These are phyloP conservation scores for Hybos culiciformis DNA, from an alignment of 2,888 invertebrate species.

Conservation along the genomic window DNA sequence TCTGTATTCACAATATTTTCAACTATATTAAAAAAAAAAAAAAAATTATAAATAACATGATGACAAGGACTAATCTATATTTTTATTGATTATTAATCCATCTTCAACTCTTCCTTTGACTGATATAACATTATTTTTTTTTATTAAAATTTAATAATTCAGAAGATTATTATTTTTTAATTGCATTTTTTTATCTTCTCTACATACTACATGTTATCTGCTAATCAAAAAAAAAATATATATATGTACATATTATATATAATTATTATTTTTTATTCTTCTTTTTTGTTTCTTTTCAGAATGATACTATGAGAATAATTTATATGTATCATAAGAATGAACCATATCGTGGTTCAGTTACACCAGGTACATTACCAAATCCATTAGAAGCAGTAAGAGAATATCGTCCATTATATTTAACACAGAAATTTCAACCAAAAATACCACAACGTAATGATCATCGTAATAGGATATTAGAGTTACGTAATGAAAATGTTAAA, in stretches of 20 bases:
- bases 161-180: too few relatives aligned
- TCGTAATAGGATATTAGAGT: constrained; percentile 36
- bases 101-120: too few relatives aligned
- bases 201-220: too few relatives aligned
- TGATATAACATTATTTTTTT: too few relatives aligned
- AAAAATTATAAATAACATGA: too few relatives aligned
- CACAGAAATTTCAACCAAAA: constrained; percentile 41
- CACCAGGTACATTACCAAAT: constrained; percentile 40
- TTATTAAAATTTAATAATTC: too few relatives aligned
- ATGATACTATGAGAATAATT: constrained; percentile 47
- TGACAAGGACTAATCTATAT: too few relatives aligned
- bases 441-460: constrained; percentile 30
- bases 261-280: background rate
- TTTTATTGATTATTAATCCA: too few relatives aligned
- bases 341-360: constrained; percentile 40
- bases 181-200: too few relatives aligned
- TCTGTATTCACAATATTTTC: too few relatives aligned
- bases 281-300: constrained; percentile 39
- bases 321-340: constrained; percentile 47
- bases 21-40: too few relatives aligned
- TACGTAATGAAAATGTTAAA: constrained; percentile 40
- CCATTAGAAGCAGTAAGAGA: constrained; percentile 36
- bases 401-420: constrained; percentile 43
- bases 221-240: too few relatives aligned
- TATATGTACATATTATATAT: background rate